Conservation (phyloP, 2,113 vertebrate genomes). For the Melanotaenia duboulayi region DNA sequence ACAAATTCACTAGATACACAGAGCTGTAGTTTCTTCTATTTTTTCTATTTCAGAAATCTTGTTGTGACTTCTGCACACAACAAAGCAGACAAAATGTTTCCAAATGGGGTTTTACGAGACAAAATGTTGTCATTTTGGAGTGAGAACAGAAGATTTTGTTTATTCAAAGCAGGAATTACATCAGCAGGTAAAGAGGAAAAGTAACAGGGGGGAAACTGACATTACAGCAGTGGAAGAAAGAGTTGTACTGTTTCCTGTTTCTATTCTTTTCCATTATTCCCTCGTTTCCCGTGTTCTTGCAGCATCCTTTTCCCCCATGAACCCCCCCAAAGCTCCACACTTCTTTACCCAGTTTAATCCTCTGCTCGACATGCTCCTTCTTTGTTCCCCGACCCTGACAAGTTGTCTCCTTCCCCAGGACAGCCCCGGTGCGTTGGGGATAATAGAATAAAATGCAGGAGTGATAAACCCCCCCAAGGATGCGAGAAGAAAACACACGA, state of each 20-base stretch:
- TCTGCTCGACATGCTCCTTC: slow-evolving; percentile 70
- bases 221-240: slow-evolving; percentile 14
- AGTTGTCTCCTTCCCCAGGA: slow-evolving; percentile 72
- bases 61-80: slow-evolving; percentile 3
- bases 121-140: background rate
- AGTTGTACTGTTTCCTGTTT: slow-evolving; percentile 20
- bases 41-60: background rate
- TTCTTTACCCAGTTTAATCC: slow-evolving; percentile 69
- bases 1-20: background rate
- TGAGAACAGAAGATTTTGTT: slow-evolving; percentile 21
- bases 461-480: slow-evolving; percentile 74
- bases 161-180: slow-evolving; percentile 24
- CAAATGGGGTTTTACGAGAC: background rate
- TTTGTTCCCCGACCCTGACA: slow-evolving; percentile 78
- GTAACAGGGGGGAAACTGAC: slow-evolving; percentile 22
- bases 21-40: background rate
- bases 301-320: slow-evolving; percentile 35
- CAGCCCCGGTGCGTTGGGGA: slow-evolving; percentile 64
- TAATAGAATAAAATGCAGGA: slow-evolving; percentile 76
- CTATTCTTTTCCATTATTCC: slow-evolving; percentile 13
- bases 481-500: slow-evolving; percentile 72
- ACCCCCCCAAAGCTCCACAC: slow-evolving; percentile 42
- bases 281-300: slow-evolving; percentile 15
- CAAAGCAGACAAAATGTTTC: slow-evolving; percentile 11
- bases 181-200: slow-evolving; percentile 26